Evolutionary conservation across 2,113 vertebrate species (phyloP).

Genomic region (Talpa occidentalis): DNA sequence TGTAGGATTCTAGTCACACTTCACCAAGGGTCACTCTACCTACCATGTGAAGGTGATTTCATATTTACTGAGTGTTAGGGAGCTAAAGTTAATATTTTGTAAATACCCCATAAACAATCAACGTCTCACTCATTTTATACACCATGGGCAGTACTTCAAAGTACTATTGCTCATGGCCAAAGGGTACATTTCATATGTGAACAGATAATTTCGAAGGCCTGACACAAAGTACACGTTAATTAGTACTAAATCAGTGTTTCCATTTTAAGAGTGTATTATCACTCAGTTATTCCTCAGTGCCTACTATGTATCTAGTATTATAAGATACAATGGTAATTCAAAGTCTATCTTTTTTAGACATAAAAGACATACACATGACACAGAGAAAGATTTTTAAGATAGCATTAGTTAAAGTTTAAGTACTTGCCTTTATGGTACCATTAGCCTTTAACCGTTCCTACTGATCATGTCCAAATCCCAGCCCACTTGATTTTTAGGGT

Average conservation of each 20-base stretch:
- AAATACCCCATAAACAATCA: conserved; percentile 16
- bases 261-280: neutral
- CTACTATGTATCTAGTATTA: neutral
- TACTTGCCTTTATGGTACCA: neutral
- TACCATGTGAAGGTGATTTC: neutral
- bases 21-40: neutral
- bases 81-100: conserved; percentile 15
- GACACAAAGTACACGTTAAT: neutral
- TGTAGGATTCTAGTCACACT: neutral
- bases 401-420: conserved; percentile 4
- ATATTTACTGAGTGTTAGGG: neutral
- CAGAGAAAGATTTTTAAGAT: conserved; percentile 17
- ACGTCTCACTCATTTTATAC: neutral
- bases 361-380: neutral
- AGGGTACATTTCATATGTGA: neutral
- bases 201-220: neutral
- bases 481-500: neutral
- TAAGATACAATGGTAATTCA: neutral
- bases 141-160: neutral
- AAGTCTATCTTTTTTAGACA: neutral
- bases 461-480: neutral
- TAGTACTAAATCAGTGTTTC: conserved; percentile 14
- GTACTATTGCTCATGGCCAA: neutral
- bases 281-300: neutral
- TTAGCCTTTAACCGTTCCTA: neutral